Base-by-base conservation (phyloP, 2,888 invertebrate genomes). In the Pocota personata region DNA sequence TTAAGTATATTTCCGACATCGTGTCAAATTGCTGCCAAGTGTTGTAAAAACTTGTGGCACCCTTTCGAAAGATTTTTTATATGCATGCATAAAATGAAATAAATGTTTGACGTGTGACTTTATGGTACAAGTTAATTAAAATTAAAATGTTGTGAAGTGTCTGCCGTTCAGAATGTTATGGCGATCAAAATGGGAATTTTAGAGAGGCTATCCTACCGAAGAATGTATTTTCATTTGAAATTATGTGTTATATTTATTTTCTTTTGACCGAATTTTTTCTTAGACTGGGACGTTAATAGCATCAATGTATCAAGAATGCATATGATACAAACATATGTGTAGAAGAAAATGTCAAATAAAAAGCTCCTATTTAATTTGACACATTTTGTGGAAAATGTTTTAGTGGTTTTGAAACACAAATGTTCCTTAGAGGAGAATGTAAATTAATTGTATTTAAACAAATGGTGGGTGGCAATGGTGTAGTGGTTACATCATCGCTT, bases 1-100 rank as follows among this genome's bases (percentile, higher is more conserved):
- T 37, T 40, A 24, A 24, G 14, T 72, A 48, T 60, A 58, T 48
- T 48, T 72, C 72, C 72, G 72, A 60, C 48, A 60, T 16, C 48
- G 27, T 72, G 37, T 72, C 27, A 50, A 72, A 37, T 48, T 27
- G 32, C 60, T 60, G 48, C 60, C 55, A 69, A 69, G 37, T 48
- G 72, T 37, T 50, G 46, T 58, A 35, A 19, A 55, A 43, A 52
- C 43, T 55, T 43, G 32, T 46, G 32, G 57, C 69, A 69, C 57
- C 58, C 72, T 50, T 50, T 60, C 19, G 48, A 60, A 60, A 35
- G 27, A 27, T 7, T 58, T 72, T 60, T 60, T 72, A 50, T 50
- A 48, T 16, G 12, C 19, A 10, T n/a, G 14, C 37, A 60, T 50
- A 60, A 72, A 72, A 50, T 37, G 35, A 40, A 50, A 60, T 60